Evolutionary conservation across 2,113 vertebrate species (phyloP), one percentile per base, ranked within the genome.

Genomic region (Calonectris borealis): DNA sequence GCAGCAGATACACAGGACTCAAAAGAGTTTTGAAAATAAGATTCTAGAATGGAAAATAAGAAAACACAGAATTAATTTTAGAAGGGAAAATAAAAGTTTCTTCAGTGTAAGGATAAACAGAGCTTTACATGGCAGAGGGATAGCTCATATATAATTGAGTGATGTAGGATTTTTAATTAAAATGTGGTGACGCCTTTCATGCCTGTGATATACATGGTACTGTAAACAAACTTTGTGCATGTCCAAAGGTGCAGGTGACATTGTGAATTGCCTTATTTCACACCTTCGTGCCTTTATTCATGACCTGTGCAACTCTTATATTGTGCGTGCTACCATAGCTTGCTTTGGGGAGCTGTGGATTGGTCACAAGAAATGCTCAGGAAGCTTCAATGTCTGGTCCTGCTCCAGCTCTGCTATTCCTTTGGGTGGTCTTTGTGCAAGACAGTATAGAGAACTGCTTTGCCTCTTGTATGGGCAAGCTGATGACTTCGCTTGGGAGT

Each of bases 131-230:
- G 65, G 66, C 78, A 91, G 49, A 94, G 18, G 22, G 32, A 72
- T 65, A 93, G 62, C n/a, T 95, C 84, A 89, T 69, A n/a, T 42
- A 32, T 83, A 86, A 95, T 72, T 86, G 61, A 85, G 82, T 72
- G n/a, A 52, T 75, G 58, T 27, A 75, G 38, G 64, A 51, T 78
- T 91, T 96, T 77, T 86, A 94, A 90, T 88, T 94, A 96, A 92
- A 78, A 68, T 14, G 60, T 88, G 79, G 73, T 89, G 58, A 85
- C 11, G 17, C 44, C 36, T 94, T 89, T 82, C 66, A 76, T 29
- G 36, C 42, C 57, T 32, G 83, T 65, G 81, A 92, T 78, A 92
- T 78, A 81, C 68, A 83, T 18, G 76, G 71, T 48, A 38, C 16
- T 68, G 21, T 73, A 91, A 89, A 93, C 54, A 91, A 82, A 82